A percentile compares a stretch with the other conserved stretches of the same genome.
These are phyloP conservation scores for Anguilla pacifica DNA, from an alignment of 2,797 vertebrate species.

Conservation along the genomic window DNA sequence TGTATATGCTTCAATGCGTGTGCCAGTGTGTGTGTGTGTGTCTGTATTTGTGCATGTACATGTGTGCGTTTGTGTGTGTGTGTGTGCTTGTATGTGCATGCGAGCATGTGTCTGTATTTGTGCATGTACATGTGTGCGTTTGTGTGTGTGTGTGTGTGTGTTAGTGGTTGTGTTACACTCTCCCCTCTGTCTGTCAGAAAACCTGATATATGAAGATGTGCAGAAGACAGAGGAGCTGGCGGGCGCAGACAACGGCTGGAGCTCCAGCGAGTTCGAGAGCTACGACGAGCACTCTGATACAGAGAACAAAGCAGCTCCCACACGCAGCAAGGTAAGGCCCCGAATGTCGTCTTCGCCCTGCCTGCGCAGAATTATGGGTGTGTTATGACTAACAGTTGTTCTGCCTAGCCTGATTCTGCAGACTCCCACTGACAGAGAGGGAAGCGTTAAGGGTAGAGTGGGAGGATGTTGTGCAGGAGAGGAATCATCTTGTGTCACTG, in stretches of 20 bases:
- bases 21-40: neutral
- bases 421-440: neutral
- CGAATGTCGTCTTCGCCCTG: neutral
- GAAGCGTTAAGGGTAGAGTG: neutral
- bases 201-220: constrained; percentile 77
- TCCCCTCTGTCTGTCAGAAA: constrained; percentile 52
- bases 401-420: neutral
- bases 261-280: constrained; percentile 89
- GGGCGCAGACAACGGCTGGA: constrained; percentile 78
- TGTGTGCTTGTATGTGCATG: constrained; percentile 6
- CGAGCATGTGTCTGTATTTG: neutral
- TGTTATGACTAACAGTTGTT: neutral
- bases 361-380: neutral
- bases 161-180: neutral
- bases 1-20: neutral
- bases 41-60: neutral
- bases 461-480: neutral
- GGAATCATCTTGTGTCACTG: neutral
- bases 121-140: neutral
- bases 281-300: constrained; percentile 82
- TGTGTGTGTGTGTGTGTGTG: neutral
- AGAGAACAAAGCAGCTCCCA: constrained; percentile 65
- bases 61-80: neutral
- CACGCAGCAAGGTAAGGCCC: constrained; percentile 55
- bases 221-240: constrained; percentile 51